These are phyloP conservation scores for Platichthys stellatus DNA, from an alignment of 2,113 vertebrate genomes.

Conservation along the genomic window DNA sequence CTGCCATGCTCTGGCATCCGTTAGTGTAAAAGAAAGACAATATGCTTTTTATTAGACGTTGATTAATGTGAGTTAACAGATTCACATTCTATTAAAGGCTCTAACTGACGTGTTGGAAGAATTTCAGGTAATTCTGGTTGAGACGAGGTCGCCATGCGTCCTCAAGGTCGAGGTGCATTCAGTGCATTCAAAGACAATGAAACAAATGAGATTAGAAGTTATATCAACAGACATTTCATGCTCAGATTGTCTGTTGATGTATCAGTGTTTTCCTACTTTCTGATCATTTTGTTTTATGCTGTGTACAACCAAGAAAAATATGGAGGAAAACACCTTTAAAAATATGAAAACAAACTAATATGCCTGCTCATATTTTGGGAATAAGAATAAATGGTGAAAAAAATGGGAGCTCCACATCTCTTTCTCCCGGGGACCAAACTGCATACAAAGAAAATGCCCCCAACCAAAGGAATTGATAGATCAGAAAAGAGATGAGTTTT, in stretches of 20 bases:
- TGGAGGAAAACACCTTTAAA: constrained; percentile 78
- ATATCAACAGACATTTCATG: constrained; percentile 59
- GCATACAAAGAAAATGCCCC: constrained; percentile 36
- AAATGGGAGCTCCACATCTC: constrained; percentile 33
- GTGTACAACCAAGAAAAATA: background rate
- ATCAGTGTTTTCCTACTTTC: constrained; percentile 66
- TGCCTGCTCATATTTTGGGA: constrained; percentile 77
- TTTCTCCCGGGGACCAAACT: constrained; percentile 41
- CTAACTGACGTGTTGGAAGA: constrained; percentile 3
- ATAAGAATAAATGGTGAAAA: constrained; percentile 3
- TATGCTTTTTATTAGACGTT: constrained; percentile 38
- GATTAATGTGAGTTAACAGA: constrained; percentile 36
- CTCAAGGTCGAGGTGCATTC: constrained; percentile 42
- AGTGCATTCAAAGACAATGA: constrained; percentile 56
- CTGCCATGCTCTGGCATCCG: constrained; percentile 56
- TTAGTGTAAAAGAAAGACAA: constrained; percentile 52
- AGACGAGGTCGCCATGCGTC: constrained; percentile 60
- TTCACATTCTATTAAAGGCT: constrained; percentile 15
- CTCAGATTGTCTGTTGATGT: constrained; percentile 60
- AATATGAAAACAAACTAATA: constrained; percentile 74
- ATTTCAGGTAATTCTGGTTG: constrained; percentile 1
- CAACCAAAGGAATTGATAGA: constrained; percentile 31
- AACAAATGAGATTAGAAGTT: constrained; percentile 34
- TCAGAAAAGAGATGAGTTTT: constrained; percentile 34
- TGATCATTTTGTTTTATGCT: constrained; percentile 64